phyloP scores from a whole-genome alignment of 2,113 vertebrate species.

The Catharus fuscescens region DNA sequence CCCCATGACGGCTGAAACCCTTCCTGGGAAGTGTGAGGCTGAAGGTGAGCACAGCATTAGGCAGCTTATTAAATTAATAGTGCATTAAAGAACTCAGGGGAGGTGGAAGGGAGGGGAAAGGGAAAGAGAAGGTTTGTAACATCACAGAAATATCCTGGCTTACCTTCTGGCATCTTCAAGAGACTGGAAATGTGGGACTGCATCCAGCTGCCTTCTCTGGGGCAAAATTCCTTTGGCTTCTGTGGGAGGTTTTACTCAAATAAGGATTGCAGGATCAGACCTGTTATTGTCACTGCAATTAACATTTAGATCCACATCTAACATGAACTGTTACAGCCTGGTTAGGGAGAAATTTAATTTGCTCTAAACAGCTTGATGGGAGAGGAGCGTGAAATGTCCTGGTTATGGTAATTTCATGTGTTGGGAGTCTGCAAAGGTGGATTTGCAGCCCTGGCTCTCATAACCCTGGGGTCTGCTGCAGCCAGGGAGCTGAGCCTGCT shows the following conservation, averaged over 20 bases:
- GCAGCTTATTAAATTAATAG: conserved; percentile 55
- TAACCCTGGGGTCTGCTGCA: neutral
- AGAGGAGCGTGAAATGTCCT: conserved; percentile 60
- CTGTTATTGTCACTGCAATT: conserved; percentile 69
- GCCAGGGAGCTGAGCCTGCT: neutral
- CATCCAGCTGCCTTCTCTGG: conserved; percentile 65
- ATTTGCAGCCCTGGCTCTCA: neutral
- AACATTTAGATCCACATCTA: conserved; percentile 70
- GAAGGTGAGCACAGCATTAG: neutral
- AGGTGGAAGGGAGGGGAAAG: neutral
- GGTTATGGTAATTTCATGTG: conserved; percentile 43
- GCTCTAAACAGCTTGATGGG: conserved; percentile 65
- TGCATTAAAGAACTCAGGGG: conserved; percentile 27
- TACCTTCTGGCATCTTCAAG: conserved; percentile 61
- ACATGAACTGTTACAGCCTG: conserved; percentile 59
- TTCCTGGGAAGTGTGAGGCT: neutral
- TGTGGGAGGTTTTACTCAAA: conserved; percentile 65
- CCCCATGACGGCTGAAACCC: neutral
- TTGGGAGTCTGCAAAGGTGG: conserved; percentile 21
- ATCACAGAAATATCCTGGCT: conserved; percentile 42
- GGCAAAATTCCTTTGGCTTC: conserved; percentile 71
- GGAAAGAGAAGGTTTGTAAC: conserved; percentile 22
- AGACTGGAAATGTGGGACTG: conserved; percentile 63
- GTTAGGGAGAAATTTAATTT: conserved; percentile 70
- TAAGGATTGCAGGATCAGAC: conserved; percentile 66